phyloP scores from a whole-genome alignment of 2,888 invertebrate genomes.

The Eudasyphora cyanicolor region DNA sequence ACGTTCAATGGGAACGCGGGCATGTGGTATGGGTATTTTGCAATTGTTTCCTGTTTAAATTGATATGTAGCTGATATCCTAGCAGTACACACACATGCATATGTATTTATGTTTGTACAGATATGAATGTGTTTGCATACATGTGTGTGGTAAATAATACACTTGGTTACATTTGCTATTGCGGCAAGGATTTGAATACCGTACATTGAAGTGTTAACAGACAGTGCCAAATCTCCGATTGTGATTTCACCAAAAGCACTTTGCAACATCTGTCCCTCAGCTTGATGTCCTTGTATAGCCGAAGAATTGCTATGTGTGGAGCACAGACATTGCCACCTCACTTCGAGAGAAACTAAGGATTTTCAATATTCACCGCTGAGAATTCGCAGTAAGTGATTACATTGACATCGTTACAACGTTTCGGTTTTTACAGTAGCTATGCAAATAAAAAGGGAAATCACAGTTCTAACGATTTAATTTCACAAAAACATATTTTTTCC shows the following conservation, averaged over 20 bases:
- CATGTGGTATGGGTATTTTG: slow-evolving; percentile 53
- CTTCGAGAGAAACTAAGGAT: neutral
- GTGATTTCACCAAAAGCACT: slow-evolving; percentile 1
- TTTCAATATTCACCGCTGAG: slow-evolving; percentile 12
- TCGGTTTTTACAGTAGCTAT: neutral
- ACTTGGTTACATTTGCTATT: neutral
- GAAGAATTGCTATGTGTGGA: neutral
- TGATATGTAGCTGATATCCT: neutral
- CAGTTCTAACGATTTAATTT: neutral
- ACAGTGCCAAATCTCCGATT: neutral
- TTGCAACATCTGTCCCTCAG: neutral
- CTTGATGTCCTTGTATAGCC: neutral
- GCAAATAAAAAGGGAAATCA: neutral
- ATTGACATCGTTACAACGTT: slow-evolving; percentile 16
- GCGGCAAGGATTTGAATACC: neutral
- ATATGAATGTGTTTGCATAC: neutral
- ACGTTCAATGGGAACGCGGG: neutral
- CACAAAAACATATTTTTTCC: neutral
- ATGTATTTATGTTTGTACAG: neutral
- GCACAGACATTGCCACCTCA: neutral
- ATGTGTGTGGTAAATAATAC: neutral
- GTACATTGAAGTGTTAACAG: neutral
- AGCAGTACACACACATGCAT: neutral
- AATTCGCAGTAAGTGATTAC: slow-evolving; percentile 18
- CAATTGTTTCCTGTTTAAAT: slow-evolving; percentile 57